Evolutionary conservation across 2,113 vertebrate species (phyloP), one percentile per base, ranked within the genome.

Genomic region (Leptodactylus fuscus): DNA sequence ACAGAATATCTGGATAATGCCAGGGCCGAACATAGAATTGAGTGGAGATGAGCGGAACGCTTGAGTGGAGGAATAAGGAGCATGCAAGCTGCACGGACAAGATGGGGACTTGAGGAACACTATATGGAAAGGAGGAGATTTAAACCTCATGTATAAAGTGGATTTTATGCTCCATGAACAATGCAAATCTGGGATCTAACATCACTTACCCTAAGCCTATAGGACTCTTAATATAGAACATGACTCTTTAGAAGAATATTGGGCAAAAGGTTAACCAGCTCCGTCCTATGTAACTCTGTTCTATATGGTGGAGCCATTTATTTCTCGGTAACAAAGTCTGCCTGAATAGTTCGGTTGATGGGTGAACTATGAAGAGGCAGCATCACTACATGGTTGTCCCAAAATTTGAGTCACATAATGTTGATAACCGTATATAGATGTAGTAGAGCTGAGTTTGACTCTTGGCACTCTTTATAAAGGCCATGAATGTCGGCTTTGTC

Each of bases 21-120:
- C 22, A 46, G 81, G 87, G 60, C n/a, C 27, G n/a, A 69, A 89
- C 80, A 87, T 89, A 89, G 90, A 84, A 87, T 88, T 89, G 88
- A 87, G 91, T 90, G 89, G 89, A 89, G 86, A 92, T 89, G 89
- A 69, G 16, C 38, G 74, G 90, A 90, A 90, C 88, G 74, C 89
- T 91, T 90, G 90, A 46, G 49, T 44, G 51, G 91, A 90, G 90
- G 90, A 84, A 89, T 88, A 82, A 90, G 88, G 88, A 88, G 87
- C 82, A 84, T 79, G 10, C 4, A 44, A 83, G 49, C 41, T 70
- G 36, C 24, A 49, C 8, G 69, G 32, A 79, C 16, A 24, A 24
- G 88, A 91, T 78, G 87, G 88, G 80, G 87, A 81, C 90, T 88
- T 87, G 91, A 81, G 87, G 87, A 89, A 89, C 77, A 87, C 58